A percentile compares a stretch with the other conserved stretches of the same genome.
Evolutionary conservation across 2,888 invertebrate genomes (phyloP).

Genomic region (Bellardia pandia): DNA sequence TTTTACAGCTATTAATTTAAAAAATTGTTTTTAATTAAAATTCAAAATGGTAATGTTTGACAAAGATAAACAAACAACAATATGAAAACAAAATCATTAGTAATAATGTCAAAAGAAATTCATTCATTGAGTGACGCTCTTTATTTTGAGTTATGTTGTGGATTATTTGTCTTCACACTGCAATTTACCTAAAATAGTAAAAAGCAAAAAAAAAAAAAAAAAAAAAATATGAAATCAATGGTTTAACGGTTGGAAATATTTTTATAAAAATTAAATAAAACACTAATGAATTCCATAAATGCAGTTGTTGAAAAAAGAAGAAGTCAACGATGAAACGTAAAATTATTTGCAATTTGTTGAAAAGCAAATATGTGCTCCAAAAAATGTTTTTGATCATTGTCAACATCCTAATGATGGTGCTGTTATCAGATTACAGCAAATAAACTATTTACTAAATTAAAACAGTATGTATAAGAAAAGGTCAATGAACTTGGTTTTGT

Average conservation of each 20-base stretch:
- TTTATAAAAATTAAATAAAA: constrained; percentile 57
- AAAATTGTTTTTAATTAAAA: not conserved
- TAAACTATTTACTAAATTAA: constrained; percentile 1
- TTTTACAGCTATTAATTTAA: not conserved
- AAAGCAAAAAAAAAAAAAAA: not conserved
- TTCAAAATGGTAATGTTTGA: constrained; percentile 30
- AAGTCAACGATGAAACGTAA: not conserved
- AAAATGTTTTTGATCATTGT: constrained; percentile 30
- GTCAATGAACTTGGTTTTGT: constrained; percentile 35
- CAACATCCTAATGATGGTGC: constrained; percentile 18
- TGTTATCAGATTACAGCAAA: constrained; percentile 66
- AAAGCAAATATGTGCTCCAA: constrained; percentile 35
- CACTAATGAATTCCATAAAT: constrained; percentile 67
- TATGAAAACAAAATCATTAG: constrained; percentile 27
- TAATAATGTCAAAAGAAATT: constrained; percentile 13
- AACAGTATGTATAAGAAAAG: not conserved
- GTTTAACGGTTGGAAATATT: constrained; percentile 5
- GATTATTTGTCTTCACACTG: constrained; percentile 34
- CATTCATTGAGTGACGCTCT: too few relatives aligned
- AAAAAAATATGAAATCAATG: not conserved
- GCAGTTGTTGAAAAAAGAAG: not conserved
- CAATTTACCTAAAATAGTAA: constrained; percentile 3
- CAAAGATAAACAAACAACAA: constrained; percentile 37
- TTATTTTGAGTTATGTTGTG: constrained; percentile 4
- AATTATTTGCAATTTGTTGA: constrained; percentile 60